Conservation (phyloP, 1,140 invertebrate species). For the Microplitis mediator region DNA sequence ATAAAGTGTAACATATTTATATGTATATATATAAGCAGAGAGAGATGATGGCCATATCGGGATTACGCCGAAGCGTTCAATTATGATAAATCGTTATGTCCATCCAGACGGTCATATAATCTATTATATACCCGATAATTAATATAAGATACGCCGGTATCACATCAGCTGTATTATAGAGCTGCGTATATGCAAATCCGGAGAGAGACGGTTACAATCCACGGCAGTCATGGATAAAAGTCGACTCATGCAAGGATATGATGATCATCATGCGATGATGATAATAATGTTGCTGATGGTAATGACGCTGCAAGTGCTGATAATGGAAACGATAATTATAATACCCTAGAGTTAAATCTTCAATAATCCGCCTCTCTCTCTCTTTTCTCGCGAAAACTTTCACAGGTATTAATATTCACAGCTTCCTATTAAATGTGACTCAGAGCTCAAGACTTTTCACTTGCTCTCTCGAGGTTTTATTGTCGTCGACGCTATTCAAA, state of each 20-base stretch:
- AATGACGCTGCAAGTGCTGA: slow-evolving; percentile 16
- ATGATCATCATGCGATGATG: background rate
- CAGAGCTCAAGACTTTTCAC: background rate
- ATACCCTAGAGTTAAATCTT: too few relatives aligned
- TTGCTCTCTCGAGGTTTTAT: background rate
- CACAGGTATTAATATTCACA: background rate
- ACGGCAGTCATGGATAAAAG: slow-evolving; percentile 19
- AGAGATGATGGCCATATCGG: background rate
- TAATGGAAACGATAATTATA: slow-evolving; percentile 17
- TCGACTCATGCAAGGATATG: slow-evolving; percentile 1
- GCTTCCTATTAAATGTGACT: too few relatives aligned
- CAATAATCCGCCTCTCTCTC: too few relatives aligned
- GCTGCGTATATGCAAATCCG: background rate
- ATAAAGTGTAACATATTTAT: background rate
- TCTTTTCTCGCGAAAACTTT: background rate
- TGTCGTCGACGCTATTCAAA: too few relatives aligned
- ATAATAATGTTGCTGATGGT: background rate
- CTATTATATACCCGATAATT: slow-evolving; percentile 8
- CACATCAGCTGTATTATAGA: background rate
- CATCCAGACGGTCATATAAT: slow-evolving; percentile 1
- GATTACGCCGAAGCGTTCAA: slow-evolving; percentile 3
- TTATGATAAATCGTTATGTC: slow-evolving; percentile 10
- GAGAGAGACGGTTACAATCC: background rate
- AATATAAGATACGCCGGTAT: slow-evolving; percentile 3
- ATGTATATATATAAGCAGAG: background rate